phyloP scores from a whole-genome alignment of 2,888 invertebrate genomes.

The Idaea aversata region DNA sequence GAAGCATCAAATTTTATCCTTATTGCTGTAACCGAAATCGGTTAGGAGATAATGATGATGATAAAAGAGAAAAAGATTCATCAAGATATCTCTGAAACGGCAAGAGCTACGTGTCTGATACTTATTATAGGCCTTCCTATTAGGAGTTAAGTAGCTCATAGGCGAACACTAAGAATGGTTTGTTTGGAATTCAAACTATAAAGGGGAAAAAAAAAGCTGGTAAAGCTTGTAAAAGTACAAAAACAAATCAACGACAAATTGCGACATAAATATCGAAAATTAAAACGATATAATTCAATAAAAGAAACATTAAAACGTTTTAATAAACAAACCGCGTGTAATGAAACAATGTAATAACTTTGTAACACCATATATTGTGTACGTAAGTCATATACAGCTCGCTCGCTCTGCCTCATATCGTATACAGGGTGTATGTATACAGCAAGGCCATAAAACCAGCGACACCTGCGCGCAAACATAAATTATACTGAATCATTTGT shows the following conservation, averaged over 20 bases:
- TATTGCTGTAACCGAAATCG: too few relatives aligned
- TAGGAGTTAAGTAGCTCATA: too few relatives aligned
- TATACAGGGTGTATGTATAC: neutral
- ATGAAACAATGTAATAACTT: neutral
- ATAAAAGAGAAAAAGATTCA: too few relatives aligned
- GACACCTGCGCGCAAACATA: constrained; percentile 31
- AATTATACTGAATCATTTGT: constrained; percentile 34
- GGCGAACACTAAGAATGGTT: too few relatives aligned
- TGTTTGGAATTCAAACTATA: too few relatives aligned
- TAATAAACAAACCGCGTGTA: neutral
- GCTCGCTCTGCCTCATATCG: neutral
- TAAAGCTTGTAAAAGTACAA: neutral
- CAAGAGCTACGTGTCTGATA: too few relatives aligned
- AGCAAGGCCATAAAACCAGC: constrained; percentile 12
- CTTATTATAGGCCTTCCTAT: too few relatives aligned
- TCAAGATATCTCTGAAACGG: too few relatives aligned
- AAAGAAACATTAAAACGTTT: neutral
- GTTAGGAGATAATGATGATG: too few relatives aligned
- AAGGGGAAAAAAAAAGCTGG: too few relatives aligned
- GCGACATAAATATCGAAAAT: neutral
- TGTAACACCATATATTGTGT: neutral
- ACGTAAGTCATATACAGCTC: neutral
- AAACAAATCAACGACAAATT: neutral
- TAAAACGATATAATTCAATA: neutral
- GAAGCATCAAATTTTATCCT: too few relatives aligned